Percentiles rank a stretch among this genome's conserved stretches.
Evolutionary conservation across 92 coral and sea anemone genomes (phyloP).

Genomic region (Porites lobata): DNA sequence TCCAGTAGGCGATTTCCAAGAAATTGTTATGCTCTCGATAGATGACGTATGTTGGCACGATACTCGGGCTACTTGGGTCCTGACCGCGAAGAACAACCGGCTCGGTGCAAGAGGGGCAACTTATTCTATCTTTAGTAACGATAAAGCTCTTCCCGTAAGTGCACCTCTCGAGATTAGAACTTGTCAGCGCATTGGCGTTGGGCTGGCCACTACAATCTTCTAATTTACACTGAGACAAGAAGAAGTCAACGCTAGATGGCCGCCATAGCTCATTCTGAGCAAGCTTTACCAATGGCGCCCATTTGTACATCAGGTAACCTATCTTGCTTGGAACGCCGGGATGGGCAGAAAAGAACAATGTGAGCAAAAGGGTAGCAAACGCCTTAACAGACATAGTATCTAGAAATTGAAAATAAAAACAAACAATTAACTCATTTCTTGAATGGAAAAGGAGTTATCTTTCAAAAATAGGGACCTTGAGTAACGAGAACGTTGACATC

Average conservation of each 20-base stretch:
- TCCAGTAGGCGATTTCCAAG: constrained; percentile 58
- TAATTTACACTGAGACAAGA: background rate
- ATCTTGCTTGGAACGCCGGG: background rate
- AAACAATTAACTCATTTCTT: no score
- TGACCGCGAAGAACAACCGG: constrained; percentile 34
- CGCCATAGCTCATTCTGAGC: background rate
- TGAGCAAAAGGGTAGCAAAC: no score
- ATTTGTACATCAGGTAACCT: background rate
- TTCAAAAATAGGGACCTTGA: no score
- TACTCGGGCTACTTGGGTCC: background rate
- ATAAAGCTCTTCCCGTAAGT: background rate
- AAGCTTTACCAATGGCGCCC: constrained; percentile 49
- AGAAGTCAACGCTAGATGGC: background rate
- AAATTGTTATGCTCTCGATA: background rate
- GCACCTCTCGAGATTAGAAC: background rate
- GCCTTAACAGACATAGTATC: no score
- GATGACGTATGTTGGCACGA: constrained; percentile 39
- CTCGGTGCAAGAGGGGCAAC: constrained; percentile 26
- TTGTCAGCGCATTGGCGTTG: background rate
- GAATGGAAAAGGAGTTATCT: no score
- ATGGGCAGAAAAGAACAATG: no score
- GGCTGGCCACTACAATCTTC: background rate
- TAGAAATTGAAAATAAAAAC: no score
- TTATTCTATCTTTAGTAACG: background rate
- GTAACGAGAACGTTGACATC: no score